Evolutionary conservation across 2,888 invertebrate species (phyloP), one percentile per base, ranked within the genome.

Genomic region (Mesodorylaimus sp.): DNA sequence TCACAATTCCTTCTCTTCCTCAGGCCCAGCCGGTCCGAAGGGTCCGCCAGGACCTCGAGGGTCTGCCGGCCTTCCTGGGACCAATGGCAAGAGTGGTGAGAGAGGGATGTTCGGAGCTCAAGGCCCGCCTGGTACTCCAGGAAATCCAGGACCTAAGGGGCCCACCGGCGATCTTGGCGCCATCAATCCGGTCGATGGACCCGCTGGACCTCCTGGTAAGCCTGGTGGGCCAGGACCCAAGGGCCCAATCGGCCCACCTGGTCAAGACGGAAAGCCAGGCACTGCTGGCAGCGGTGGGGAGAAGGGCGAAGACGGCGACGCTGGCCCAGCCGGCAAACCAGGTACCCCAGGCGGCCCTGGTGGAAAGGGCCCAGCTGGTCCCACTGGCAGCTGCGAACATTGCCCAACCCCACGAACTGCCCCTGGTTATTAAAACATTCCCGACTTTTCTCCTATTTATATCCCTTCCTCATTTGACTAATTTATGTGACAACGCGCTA

Each of bases 31-130:
- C 27, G 57, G 57, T 24, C 32, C 37, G n/a, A 43, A 32, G 13
- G 56, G 54, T n/a, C 47, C 28, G 24, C 36, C 51, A 3, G 58
- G 58, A 45, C 47, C 52, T 19, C n/a, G 36, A n/a, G 59, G 59
- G 24, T 29, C 42, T 13, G 47, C 45, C 24, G 59, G 58, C 21
- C 26, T 38, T 24, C 38, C 46, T 21, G 59, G 57, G 23, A 52
- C 51, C 21, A 39, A 50, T 16, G 57, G 56, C 43, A 25, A 42
- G n/a, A 29, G 36, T 13, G 53, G 54, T 19, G 7, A 36, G 32
- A 25, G 23, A 2, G 54, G 54, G 19, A 41, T 44, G 38, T 25
- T 50, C n/a, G 54, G 54, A 27, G 43, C 44, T 16, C n/a, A 10
- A 10, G 54, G 54, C 27, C 21, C 43, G 7, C 45, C 42, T 16